Conservation (phyloP, 1,140 invertebrate genomes). For the Lepidurus apus region DNA sequence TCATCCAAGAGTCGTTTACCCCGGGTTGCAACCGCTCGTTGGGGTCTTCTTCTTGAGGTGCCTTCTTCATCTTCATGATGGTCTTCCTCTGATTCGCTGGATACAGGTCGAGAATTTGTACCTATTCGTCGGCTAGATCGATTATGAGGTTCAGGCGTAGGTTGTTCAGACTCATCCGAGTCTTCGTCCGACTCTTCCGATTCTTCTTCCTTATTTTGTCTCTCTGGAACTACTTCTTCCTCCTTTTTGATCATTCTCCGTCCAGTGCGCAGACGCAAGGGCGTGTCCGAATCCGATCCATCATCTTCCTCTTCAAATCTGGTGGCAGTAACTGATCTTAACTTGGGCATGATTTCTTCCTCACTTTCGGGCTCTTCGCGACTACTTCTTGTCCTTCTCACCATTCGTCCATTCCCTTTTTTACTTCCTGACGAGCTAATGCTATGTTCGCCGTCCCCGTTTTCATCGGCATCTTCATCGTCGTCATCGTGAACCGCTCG, state of each 20-base stretch:
- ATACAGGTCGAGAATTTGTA: background rate
- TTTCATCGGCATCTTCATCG: constrained; percentile 45
- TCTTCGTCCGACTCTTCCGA: background rate
- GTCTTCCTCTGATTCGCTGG: background rate
- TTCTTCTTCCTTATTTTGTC: background rate
- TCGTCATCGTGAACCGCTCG: constrained; percentile 36
- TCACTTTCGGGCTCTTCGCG: background rate
- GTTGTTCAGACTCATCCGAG: background rate
- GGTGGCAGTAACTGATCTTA: background rate
- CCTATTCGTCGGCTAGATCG: background rate
- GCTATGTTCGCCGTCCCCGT: constrained; percentile 43
- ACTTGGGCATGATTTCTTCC: background rate
- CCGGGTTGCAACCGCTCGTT: background rate
- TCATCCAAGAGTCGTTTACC: background rate
- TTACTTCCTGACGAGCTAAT: constrained; percentile 42
- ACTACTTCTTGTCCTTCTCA: constrained; percentile 35
- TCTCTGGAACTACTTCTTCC: background rate
- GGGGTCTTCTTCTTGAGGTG: background rate
- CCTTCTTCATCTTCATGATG: constrained; percentile 25
- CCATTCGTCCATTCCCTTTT: constrained; percentile 40
- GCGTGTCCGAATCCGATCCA: background rate
- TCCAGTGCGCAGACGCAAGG: background rate
- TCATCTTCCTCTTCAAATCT: background rate
- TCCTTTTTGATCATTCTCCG: background rate
- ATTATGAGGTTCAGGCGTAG: background rate